Evolutionary conservation across 2,888 invertebrate genomes (phyloP).

Genomic region (Parelbella ahira): DNA sequence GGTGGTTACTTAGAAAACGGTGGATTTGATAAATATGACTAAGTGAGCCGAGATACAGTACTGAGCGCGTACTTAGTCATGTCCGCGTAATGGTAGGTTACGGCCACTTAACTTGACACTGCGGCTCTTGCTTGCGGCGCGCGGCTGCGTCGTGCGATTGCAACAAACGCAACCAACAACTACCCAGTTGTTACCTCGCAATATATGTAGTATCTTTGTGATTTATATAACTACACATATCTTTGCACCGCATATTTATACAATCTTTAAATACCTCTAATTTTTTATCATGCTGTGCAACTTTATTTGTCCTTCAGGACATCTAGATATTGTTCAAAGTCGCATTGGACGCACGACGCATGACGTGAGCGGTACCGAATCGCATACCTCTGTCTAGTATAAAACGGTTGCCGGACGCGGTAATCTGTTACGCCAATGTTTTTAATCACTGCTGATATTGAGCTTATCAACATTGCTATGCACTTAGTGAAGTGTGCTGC

Average conservation of each 20-base stretch:
- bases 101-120: too few species aligned
- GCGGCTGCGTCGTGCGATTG: too few species aligned
- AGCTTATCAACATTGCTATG: conserved; percentile 22
- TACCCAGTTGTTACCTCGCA: too few species aligned
- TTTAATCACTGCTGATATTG: conserved; percentile 33
- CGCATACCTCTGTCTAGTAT: conserved; percentile 14
- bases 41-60: conserved; percentile 40
- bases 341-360: conserved; percentile 3
- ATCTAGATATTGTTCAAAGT: too few species aligned
- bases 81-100: conserved; percentile 19
- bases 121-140: not conserved
- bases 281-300: too few species aligned
- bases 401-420: conserved; percentile 28
- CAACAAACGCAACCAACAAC: too few species aligned
- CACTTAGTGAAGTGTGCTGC: conserved; percentile 20
- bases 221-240: too few species aligned
- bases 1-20: conserved; percentile 47
- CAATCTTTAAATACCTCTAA: too few species aligned
- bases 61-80: conserved; percentile 28
- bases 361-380: too few species aligned
- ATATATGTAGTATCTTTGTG: too few species aligned
- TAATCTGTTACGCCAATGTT: conserved; percentile 30
- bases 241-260: too few species aligned
- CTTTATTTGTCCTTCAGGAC: too few species aligned
- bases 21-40: conserved; percentile 61